A percentile compares a stretch with the other conserved stretches of the same genome.
These are phyloP conservation scores for Tenebrio molitor DNA, from an alignment of 1,140 invertebrate genomes.

Conservation along the genomic window DNA sequence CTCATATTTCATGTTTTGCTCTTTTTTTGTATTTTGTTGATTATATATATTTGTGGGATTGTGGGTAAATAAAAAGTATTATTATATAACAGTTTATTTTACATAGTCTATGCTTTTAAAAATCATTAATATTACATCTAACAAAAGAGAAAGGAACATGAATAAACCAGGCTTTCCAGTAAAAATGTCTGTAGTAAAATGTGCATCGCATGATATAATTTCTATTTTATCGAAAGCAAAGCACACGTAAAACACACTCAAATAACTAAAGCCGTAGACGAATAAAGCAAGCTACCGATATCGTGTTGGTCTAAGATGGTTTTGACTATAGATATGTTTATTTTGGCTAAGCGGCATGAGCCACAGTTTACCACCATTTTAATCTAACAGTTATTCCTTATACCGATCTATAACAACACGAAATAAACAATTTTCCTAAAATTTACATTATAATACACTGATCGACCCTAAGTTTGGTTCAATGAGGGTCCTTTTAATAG, in stretches of 20 bases:
- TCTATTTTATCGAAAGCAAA: slow-evolving; percentile 33
- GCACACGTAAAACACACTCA: slow-evolving; percentile 40
- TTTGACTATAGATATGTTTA: slow-evolving; percentile 31
- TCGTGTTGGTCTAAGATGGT: slow-evolving; percentile 40
- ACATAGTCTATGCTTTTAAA: slow-evolving; percentile 45
- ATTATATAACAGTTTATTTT: slow-evolving; percentile 48
- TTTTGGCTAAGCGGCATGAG: slow-evolving; percentile 40
- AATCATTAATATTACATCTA: slow-evolving; percentile 35
- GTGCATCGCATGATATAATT: slow-evolving; percentile 28
- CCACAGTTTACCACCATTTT: slow-evolving; percentile 15
- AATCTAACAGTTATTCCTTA: slow-evolving; percentile 34
- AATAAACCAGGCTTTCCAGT: slow-evolving; percentile 21
- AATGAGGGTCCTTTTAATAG: slow-evolving; percentile 22
- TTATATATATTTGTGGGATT: neutral
- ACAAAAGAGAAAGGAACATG: slow-evolving; percentile 4
- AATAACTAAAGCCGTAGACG: slow-evolving; percentile 33
- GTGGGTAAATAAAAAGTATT: neutral
- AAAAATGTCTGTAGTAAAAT: slow-evolving; percentile 17
- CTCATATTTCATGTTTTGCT: no score
- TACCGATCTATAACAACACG: slow-evolving; percentile 40
- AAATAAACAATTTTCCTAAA: slow-evolving; percentile 42
- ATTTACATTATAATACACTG: slow-evolving; percentile 43
- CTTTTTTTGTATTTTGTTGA: no score
- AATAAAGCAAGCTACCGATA: slow-evolving; percentile 42
- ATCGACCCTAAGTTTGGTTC: slow-evolving; percentile 39